Evolutionary conservation across 2,888 invertebrate species (phyloP).

Genomic region (Azorinus chamasolen): DNA sequence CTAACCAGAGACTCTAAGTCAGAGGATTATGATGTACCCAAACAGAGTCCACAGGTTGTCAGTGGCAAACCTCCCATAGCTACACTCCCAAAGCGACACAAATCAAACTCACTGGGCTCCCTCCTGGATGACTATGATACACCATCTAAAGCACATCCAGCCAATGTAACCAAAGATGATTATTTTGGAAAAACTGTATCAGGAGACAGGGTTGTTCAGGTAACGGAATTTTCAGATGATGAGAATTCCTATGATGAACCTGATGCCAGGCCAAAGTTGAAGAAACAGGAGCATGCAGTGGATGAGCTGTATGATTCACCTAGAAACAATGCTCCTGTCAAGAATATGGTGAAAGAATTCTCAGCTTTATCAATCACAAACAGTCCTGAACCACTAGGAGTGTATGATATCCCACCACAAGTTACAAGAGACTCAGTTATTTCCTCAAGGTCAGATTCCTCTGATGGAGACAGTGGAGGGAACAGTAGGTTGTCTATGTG

Average conservation of each 20-base stretch:
- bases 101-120: constrained; percentile 60
- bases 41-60: constrained; percentile 54
- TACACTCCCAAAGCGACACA: constrained; percentile 46
- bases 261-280: constrained; percentile 43
- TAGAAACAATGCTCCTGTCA: constrained; percentile 77
- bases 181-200: constrained; percentile 25
- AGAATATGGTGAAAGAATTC: constrained; percentile 63
- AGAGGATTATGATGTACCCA: constrained; percentile 74
- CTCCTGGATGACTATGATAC: constrained; percentile 84
- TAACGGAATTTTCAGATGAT: constrained; percentile 45
- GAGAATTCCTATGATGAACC: constrained; percentile 67
- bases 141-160: constrained; percentile 71
- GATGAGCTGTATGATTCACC: constrained; percentile 85
- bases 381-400: constrained; percentile 57
- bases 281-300: constrained; percentile 77
- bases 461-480: constrained; percentile 71
- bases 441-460: constrained; percentile 78
- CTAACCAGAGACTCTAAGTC: neutral
- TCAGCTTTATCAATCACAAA: constrained; percentile 49
- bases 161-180: constrained; percentile 51
- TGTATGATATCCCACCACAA: constrained; percentile 87
- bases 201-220: neutral
- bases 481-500: constrained; percentile 77
- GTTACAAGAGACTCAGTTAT: constrained; percentile 85
- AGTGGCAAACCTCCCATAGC: constrained; percentile 38